These are phyloP conservation scores for Sparus aurata DNA, from an alignment of 2,797 vertebrate species.

Conservation along the genomic window DNA sequence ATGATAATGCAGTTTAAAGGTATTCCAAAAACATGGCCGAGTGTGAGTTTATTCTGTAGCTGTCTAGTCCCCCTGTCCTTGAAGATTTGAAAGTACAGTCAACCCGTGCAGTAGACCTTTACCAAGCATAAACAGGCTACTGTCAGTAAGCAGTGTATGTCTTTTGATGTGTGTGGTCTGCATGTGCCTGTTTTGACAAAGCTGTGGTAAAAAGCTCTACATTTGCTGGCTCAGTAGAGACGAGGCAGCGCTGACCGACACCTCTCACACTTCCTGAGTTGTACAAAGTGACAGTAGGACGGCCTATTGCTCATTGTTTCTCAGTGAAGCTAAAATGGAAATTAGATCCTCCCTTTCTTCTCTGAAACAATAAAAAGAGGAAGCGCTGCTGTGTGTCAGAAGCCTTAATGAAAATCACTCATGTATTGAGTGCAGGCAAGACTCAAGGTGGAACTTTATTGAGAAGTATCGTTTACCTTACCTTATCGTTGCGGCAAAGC, in stretches of 20 bases:
- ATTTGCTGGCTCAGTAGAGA: conserved; percentile 35
- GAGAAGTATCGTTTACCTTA: neutral
- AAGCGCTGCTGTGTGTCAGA: neutral
- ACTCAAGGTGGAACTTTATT: neutral
- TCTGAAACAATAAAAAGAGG: neutral
- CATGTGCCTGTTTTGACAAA: neutral
- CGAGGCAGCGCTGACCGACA: conserved; percentile 24
- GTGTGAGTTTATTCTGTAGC: too few species aligned
- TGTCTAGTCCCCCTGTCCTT: neutral
- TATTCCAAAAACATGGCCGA: neutral
- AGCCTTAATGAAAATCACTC: neutral
- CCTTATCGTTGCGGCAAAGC: neutral
- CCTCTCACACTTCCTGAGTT: conserved; percentile 36
- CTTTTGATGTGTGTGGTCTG: conserved; percentile 50
- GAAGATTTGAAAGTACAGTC: neutral
- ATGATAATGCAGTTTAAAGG: neutral
- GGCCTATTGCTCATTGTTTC: neutral
- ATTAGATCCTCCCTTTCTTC: neutral
- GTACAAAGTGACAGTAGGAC: neutral
- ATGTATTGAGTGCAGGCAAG: neutral
- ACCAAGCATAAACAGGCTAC: neutral
- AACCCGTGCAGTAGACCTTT: neutral
- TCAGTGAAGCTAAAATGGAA: conserved; percentile 1
- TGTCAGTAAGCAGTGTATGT: neutral
- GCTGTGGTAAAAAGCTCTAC: neutral